Evolutionary conservation across 2,888 invertebrate genomes (phyloP), one percentile per base, ranked within the genome.

Genomic region (Carabus problematicus): DNA sequence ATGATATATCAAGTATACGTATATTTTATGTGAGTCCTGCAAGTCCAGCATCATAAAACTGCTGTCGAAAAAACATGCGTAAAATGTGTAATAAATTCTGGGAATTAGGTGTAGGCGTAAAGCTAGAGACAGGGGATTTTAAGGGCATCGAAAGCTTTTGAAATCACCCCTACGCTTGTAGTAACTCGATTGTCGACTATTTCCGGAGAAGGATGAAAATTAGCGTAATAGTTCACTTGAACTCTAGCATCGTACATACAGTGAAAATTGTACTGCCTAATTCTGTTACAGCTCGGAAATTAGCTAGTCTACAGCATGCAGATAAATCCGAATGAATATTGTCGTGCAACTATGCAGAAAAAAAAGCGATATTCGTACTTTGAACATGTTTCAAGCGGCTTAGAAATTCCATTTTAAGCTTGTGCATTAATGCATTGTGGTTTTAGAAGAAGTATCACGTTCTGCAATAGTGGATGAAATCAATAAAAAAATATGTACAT

Each of bases 171-270:
- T 14, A 47, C 47, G 47, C 47, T 47, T 11, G 47, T 47, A 41
- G 42, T 64, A 64, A 43, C 64, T 42, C 54, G 64, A 64, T 64
- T 64, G 42, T 42, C 9, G 18, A 42, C 64, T 55, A 64, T 54
- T 64, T 64, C 64, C 64, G 16, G 12, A 52, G 43, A 54, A 19
- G 47, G 64, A 42, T n/a, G 64, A 64, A 64, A 54, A 64, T 64
- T 64, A 64, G 55, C 64, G 54, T 64, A 64, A 55, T 64, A 55
- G 54, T 42, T 64, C 43, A 54, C 18, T 41, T 42, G 19, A 64
- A 11, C 43, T 47, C 61, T 29, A 29, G 29, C 29, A 29, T 29
- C 29, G 29, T 29, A 29, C 29, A 6, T 29, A 29, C 29, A 29
- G 29, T 6, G 12, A 16, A 47, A 47, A 47, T 47, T 47, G 47